These are phyloP conservation scores for Rhamphomyia laevipes DNA, from an alignment of 2,888 invertebrate genomes.

Conservation along the genomic window DNA sequence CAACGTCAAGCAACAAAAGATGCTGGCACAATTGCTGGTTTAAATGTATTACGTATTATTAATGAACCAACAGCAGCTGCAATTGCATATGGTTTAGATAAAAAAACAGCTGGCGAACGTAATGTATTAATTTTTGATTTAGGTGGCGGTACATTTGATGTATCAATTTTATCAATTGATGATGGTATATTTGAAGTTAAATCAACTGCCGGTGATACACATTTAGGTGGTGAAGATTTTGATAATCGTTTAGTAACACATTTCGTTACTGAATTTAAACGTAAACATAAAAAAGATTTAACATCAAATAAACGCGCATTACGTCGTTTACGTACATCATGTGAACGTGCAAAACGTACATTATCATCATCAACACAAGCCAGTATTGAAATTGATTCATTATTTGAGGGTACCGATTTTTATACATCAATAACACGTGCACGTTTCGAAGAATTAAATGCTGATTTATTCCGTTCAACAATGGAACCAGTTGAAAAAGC, in stretches of 20 bases:
- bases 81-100: constrained; percentile 87
- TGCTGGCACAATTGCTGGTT: constrained; percentile 83
- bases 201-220: constrained; percentile 91
- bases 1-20: constrained; percentile 89
- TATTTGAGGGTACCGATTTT: constrained; percentile 92
- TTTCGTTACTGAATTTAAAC: too few species aligned
- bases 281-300: too few species aligned
- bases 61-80: constrained; percentile 91
- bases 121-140: constrained; percentile 77
- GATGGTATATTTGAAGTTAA: constrained; percentile 93
- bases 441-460: constrained; percentile 92
- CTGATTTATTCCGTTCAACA: constrained; percentile 90
- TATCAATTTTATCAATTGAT: constrained; percentile 90
- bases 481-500: constrained; percentile 96
- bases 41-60: constrained; percentile 86
- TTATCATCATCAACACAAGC: constrained; percentile 81
- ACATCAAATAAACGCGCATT: constrained; percentile 82
- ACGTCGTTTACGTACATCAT: constrained; percentile 83
- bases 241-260: too few species aligned
- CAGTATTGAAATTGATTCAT: constrained; percentile 88
- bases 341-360: constrained; percentile 78
- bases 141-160: constrained; percentile 95
- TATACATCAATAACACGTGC: constrained; percentile 92
- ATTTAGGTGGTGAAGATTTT: too few species aligned
- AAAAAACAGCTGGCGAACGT: constrained; percentile 70